Base-by-base conservation (phyloP, 2,888 invertebrate genomes). In the Pseudococcus viburni region DNA sequence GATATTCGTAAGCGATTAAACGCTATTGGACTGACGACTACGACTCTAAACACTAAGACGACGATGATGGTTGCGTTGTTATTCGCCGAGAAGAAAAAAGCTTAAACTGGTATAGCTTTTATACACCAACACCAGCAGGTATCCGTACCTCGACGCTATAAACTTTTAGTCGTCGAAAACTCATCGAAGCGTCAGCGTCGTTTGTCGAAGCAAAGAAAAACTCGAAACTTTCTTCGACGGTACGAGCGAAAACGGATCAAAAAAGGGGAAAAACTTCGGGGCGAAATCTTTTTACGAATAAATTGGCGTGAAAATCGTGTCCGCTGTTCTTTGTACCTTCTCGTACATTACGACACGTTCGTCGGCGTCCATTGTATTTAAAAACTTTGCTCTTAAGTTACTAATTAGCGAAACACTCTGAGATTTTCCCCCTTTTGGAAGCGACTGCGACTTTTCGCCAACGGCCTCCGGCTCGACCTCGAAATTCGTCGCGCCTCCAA, bases 291-390 rank as follows among this genome's bases (percentile, higher is more conserved):
- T 64, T 64, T 22, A 64, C 64, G 64, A 64, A 64, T 64, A 64
- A 64, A 64, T 64, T 64, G 64, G 64, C 64, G 64, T 64, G 64
- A 64, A 64, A 64, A 64, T 64, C 19, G 8, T 64, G 64, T 64
- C 19, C 64, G 64, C 8, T 17, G 51, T 51, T 51, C 51, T 51
- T 46, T 46, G 12, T 46, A 46, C 51, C 15, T 12, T 51, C 46
- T 46, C 51, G 51, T 17, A 51, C 15, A 22, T 64, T 64, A 64
- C 64, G 64, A 64, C 64, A 22, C 64, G 64, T 51, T 17, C 17
- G 51, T 22, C 64, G 19, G 19, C 22, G 7, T 64, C 22, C 12
- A 22, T 22, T 11, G 64, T 22, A 22, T 64, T 64, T 64, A 22
- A 64, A 64, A 64, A 64, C 19, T 64, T 64, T 64, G 5, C 46